A percentile compares a stretch with the other conserved stretches of the same genome.
These are phyloP conservation scores for Dorcus parallelipipedus DNA, from an alignment of 2,888 invertebrate genomes.

Conservation along the genomic window DNA sequence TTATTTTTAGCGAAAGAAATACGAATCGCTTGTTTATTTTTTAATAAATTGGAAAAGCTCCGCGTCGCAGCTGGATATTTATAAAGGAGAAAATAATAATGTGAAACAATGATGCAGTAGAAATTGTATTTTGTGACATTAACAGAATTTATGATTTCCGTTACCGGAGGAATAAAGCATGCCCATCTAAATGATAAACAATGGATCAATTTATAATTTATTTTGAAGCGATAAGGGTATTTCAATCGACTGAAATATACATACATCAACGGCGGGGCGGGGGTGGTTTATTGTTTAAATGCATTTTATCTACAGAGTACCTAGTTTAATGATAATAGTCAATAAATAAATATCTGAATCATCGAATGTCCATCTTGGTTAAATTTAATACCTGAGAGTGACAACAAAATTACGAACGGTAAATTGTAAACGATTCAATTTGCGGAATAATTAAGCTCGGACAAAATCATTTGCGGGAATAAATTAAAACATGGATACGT, in stretches of 20 bases:
- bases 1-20: no score
- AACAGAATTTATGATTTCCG: no score
- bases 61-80: no score
- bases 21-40: no score
- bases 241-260: constrained; percentile 2
- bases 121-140: no score
- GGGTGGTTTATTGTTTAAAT: constrained; percentile 1
- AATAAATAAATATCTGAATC: constrained; percentile 13
- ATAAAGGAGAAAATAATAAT: no score
- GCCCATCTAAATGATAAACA: neutral
- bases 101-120: no score
- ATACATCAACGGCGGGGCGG: neutral
- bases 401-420: constrained; percentile 18
- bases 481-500: neutral
- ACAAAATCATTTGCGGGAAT: constrained; percentile 6
- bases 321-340: constrained; percentile 13
- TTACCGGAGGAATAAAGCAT: neutral
- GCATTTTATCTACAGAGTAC: constrained; percentile 5
- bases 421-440: constrained; percentile 16
- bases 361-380: constrained; percentile 8
- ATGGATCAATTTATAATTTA: neutral
- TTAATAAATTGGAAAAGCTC: no score
- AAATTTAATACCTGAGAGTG: constrained; percentile 17
- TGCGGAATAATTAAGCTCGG: constrained; percentile 15
- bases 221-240: neutral